Evolutionary conservation across 2,888 invertebrate genomes (phyloP).

Genomic region (Polylopha cassiicola): DNA sequence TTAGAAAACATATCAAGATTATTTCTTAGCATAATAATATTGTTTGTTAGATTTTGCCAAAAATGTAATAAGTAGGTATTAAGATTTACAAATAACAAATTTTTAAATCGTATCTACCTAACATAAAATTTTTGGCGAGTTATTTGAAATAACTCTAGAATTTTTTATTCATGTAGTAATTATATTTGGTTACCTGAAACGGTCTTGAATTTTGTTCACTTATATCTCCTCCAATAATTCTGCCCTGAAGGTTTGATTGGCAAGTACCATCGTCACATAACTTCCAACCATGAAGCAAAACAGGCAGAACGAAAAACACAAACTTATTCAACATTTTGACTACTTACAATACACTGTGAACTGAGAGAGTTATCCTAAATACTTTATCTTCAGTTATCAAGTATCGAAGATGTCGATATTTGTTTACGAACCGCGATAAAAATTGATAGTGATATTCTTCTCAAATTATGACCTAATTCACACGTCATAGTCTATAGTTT

Average conservation of each 20-base stretch:
- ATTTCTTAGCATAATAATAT: too few relatives aligned
- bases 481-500: too few relatives aligned
- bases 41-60: too few relatives aligned
- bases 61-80: too few relatives aligned
- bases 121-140: too few relatives aligned
- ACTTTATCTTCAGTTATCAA: slow-evolving; percentile 8
- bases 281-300: slow-evolving; percentile 35
- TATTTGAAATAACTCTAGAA: too few relatives aligned
- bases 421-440: slow-evolving; percentile 2
- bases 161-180: too few relatives aligned
- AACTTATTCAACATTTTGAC: slow-evolving; percentile 39
- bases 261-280: slow-evolving; percentile 40
- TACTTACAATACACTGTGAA: not conserved
- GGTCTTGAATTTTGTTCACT: slow-evolving; percentile 53
- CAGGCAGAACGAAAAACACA: slow-evolving; percentile 36
- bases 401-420: slow-evolving; percentile 7
- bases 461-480: slow-evolving; percentile 8
- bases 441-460: slow-evolving; percentile 10
- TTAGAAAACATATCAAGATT: too few relatives aligned
- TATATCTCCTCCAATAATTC: slow-evolving; percentile 48
- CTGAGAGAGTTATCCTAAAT: slow-evolving; percentile 9
- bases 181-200: slow-evolving; percentile 50
- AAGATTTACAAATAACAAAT: too few relatives aligned
- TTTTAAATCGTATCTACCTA: too few relatives aligned
- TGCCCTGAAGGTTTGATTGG: slow-evolving; percentile 27